Evolutionary conservation across 2,888 invertebrate genomes (phyloP).

Genomic region (Drosophila histrio): DNA sequence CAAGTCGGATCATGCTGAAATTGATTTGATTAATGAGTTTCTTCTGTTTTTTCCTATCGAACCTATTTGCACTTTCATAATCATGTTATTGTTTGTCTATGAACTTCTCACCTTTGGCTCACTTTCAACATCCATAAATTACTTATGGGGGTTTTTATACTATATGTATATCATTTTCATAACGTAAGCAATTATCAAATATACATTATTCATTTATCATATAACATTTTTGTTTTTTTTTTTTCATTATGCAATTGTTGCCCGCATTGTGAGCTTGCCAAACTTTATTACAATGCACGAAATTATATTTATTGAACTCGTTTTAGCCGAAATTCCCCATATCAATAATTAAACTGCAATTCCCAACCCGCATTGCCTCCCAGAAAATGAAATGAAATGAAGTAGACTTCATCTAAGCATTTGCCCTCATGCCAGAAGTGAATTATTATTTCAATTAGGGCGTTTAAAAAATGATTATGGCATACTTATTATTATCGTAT

Average conservation of each 20-base stretch:
- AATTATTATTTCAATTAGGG: constrained; percentile 76
- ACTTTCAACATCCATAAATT: constrained; percentile 62
- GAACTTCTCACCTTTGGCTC: constrained; percentile 36
- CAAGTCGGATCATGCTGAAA: constrained; percentile 27
- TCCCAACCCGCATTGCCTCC: constrained; percentile 52
- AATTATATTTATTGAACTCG: constrained; percentile 27
- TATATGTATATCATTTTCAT: constrained; percentile 5
- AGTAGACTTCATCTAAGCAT: constrained; percentile 18
- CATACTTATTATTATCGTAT: constrained; percentile 69
- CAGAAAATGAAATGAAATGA: constrained; percentile 5
- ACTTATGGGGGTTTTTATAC: not conserved
- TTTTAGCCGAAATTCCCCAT: constrained; percentile 23
- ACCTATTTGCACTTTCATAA: constrained; percentile 26
- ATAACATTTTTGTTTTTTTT: constrained; percentile 32
- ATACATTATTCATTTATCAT: constrained; percentile 41
- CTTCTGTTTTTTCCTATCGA: not conserved
- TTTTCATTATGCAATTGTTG: constrained; percentile 50
- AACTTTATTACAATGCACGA: constrained; percentile 50
- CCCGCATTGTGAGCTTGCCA: constrained; percentile 65
- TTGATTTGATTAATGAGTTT: constrained; percentile 58
- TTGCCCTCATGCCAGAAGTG: constrained; percentile 54
- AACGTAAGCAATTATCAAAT: constrained; percentile 9
- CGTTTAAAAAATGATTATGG: constrained; percentile 78
- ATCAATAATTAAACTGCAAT: constrained; percentile 68
- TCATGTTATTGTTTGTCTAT: constrained; percentile 23